These are phyloP conservation scores for Ophonus ardosiacus DNA, from an alignment of 2,888 invertebrate species.

Conservation along the genomic window DNA sequence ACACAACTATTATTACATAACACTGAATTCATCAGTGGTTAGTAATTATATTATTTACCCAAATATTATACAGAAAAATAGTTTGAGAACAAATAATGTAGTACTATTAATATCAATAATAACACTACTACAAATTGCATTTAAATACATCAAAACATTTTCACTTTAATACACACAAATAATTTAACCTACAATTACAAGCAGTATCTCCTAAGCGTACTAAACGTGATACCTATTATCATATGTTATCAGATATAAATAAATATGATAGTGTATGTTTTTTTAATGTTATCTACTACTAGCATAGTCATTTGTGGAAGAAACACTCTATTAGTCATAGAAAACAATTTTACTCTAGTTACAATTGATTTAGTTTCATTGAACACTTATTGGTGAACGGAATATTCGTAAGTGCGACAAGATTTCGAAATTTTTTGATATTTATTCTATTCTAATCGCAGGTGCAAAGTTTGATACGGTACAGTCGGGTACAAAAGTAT, in stretches of 20 bases:
- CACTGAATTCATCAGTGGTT: too few relatives aligned
- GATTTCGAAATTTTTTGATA: not conserved
- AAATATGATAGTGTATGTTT: constrained; percentile 48
- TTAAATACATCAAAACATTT: not conserved
- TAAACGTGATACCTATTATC: constrained; percentile 28
- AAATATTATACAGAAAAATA: too few relatives aligned
- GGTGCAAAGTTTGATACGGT: constrained; percentile 8
- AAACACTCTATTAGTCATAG: not conserved
- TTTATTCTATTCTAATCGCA: not conserved
- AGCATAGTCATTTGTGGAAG: constrained; percentile 13
- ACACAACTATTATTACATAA: too few relatives aligned
- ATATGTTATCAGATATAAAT: constrained; percentile 53
- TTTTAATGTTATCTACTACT: constrained; percentile 43
- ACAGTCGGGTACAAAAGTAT: not conserved
- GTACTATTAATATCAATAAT: too few relatives aligned
- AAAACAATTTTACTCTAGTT: not conserved
- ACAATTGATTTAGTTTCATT: not conserved
- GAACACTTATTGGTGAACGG: not conserved
- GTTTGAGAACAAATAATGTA: too few relatives aligned
- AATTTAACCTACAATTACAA: not conserved
- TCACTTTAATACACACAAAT: not conserved
- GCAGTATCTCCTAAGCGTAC: not conserved
- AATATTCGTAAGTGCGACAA: not conserved
- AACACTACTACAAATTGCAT: not conserved
- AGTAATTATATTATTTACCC: too few relatives aligned